These are phyloP conservation scores for Pollachius pollachius DNA, from an alignment of 2,113 vertebrate genomes.

Conservation along the genomic window DNA sequence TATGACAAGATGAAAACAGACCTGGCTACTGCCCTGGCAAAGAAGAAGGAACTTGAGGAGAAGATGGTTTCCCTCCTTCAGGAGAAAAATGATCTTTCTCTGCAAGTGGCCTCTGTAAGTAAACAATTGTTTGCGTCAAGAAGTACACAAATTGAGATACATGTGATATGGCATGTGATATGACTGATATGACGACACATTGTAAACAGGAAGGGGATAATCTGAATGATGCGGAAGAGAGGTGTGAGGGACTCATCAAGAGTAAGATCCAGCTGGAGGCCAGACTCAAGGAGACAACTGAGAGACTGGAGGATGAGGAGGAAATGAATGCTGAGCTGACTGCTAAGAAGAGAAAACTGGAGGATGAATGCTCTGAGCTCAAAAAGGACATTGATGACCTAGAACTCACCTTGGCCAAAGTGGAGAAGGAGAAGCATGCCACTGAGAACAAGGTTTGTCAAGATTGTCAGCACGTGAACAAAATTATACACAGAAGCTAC, in stretches of 20 bases:
- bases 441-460: conserved; percentile 4
- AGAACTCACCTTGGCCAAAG: conserved; percentile 77
- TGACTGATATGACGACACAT: not conserved
- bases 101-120: too few species aligned
- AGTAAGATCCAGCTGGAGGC: conserved; percentile 51
- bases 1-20: too few species aligned
- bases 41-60: too few species aligned
- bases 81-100: not conserved
- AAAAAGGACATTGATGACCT: conserved; percentile 82
- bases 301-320: conserved; percentile 77
- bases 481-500: not conserved
- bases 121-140: too few species aligned
- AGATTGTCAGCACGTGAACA: not conserved
- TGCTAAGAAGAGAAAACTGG: conserved; percentile 78
- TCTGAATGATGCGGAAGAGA: conserved; percentile 49
- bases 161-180: too few species aligned
- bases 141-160: too few species aligned
- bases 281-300: conserved; percentile 51
- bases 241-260: conserved; percentile 49
- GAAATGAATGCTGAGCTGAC: conserved; percentile 74
- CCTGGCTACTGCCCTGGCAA: too few species aligned
- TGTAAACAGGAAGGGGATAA: not conserved
- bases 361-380: conserved; percentile 80
- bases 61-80: not conserved
- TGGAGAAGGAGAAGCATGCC: conserved; percentile 77